phyloP scores from a whole-genome alignment of 2,888 invertebrate species.

The Lissocephala sabroskyi region DNA sequence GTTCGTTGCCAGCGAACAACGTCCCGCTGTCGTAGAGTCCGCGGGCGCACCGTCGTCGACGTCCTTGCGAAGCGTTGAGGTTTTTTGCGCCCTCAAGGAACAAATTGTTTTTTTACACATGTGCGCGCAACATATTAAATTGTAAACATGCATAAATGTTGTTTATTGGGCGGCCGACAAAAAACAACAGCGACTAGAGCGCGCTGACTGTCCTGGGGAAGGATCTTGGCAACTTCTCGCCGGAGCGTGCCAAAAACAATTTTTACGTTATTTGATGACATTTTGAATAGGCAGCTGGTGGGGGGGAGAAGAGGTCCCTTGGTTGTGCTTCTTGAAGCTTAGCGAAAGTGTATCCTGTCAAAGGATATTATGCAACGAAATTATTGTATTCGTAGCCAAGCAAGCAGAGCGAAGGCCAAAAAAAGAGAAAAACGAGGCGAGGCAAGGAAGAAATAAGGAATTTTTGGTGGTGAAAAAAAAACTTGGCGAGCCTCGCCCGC shows the following conservation, averaged over 20 bases:
- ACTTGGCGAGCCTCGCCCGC: conserved; percentile 6
- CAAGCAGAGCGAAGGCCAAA: conserved; percentile 23
- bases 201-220: neutral
- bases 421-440: too few species aligned
- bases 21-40: too few species aligned
- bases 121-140: conserved; percentile 56
- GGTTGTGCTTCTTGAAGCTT: conserved; percentile 43
- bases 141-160: conserved; percentile 55
- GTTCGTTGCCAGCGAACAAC: neutral
- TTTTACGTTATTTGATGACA: conserved; percentile 46
- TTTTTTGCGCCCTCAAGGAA: conserved; percentile 7
- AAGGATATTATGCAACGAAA: conserved; percentile 50
- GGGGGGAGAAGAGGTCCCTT: too few species aligned
- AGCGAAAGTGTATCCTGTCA: conserved; percentile 54
- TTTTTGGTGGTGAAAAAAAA: too few species aligned
- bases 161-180: conserved; percentile 37
- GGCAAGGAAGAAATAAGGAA: too few species aligned
- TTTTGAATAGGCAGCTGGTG: conserved; percentile 32
- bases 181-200: neutral
- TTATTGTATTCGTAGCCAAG: conserved; percentile 40
- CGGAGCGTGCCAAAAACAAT: conserved; percentile 39
- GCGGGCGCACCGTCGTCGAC: neutral
- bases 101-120: conserved; percentile 54
- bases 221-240: conserved; percentile 24
- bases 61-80: neutral